phyloP scores from a whole-genome alignment of 2,888 invertebrate genomes.

The Octonoba sinensis region DNA sequence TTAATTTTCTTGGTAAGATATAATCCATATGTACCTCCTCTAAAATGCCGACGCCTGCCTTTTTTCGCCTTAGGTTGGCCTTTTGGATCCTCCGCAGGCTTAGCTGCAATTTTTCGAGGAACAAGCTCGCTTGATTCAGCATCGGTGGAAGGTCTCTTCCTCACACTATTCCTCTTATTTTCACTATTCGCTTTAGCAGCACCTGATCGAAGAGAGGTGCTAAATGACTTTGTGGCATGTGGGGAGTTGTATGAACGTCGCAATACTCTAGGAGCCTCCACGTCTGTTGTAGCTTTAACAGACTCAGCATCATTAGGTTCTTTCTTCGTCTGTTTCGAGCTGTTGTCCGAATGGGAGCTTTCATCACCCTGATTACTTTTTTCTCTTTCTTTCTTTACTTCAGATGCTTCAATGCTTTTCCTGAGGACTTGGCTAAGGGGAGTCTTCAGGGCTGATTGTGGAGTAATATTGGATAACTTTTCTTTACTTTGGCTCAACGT shows the following conservation, averaged over 20 bases:
- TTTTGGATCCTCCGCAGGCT: not conserved
- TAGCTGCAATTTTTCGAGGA: not conserved
- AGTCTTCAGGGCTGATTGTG: constrained; percentile 51
- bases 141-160: not conserved
- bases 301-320: too few relatives aligned
- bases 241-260: constrained; percentile 11
- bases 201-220: constrained; percentile 15
- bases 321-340: too few relatives aligned
- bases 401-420: constrained; percentile 52
- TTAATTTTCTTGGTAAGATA: constrained; percentile 45
- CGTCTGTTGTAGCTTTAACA: too few relatives aligned
- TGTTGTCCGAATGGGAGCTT: too few relatives aligned
- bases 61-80: constrained; percentile 22
- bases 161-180: not conserved
- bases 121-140: not conserved
- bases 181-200: not conserved
- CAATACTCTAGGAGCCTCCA: not conserved
- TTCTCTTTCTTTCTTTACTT: constrained; percentile 2
- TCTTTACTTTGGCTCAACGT: constrained; percentile 19
- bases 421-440: constrained; percentile 61
- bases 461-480: constrained; percentile 25
- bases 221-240: constrained; percentile 6
- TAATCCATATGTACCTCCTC: constrained; percentile 57
- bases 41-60: constrained; percentile 39
- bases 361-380: not conserved